Percentiles rank a stretch among this genome's conserved stretches.
These are phyloP conservation scores for Philopedon plagiatum DNA, from an alignment of 2,888 invertebrate genomes.

Conservation along the genomic window DNA sequence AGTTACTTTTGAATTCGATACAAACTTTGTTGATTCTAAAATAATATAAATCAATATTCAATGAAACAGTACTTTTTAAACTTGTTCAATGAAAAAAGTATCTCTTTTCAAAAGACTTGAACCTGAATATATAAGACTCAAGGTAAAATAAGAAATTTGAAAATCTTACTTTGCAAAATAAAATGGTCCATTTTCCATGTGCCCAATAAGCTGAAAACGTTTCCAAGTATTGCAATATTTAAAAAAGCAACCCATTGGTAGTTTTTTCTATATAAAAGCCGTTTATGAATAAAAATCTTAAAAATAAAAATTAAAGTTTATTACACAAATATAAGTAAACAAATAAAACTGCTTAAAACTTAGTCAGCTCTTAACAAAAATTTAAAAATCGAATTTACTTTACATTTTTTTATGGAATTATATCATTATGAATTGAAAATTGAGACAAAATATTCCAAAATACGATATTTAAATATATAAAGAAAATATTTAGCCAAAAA, in stretches of 20 bases:
- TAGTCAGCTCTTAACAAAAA: constrained; percentile 35
- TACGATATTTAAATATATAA: neutral
- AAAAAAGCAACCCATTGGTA: neutral
- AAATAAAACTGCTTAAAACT: constrained; percentile 37
- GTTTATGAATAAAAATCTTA: constrained; percentile 14
- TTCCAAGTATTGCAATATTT: neutral
- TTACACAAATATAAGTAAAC: constrained; percentile 49
- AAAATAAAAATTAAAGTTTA: constrained; percentile 45
- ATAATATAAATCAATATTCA: no score
- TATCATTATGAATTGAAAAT: constrained; percentile 46
- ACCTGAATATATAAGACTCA: no score
- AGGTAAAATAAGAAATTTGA: no score
- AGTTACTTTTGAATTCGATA: no score
- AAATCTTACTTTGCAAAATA: neutral
- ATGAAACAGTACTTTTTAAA: no score
- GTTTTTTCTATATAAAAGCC: neutral
- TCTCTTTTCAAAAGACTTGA: no score
- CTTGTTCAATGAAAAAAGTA: no score
- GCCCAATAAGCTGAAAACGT: neutral
- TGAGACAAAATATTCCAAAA: constrained; percentile 8
- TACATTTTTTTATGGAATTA: constrained; percentile 51
- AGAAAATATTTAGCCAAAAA: constrained; percentile 14
- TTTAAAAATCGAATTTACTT: constrained; percentile 51
- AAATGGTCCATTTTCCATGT: neutral
- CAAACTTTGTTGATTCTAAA: no score